phyloP scores from a whole-genome alignment of 2,888 invertebrate genomes.

The Drosophila testacea region DNA sequence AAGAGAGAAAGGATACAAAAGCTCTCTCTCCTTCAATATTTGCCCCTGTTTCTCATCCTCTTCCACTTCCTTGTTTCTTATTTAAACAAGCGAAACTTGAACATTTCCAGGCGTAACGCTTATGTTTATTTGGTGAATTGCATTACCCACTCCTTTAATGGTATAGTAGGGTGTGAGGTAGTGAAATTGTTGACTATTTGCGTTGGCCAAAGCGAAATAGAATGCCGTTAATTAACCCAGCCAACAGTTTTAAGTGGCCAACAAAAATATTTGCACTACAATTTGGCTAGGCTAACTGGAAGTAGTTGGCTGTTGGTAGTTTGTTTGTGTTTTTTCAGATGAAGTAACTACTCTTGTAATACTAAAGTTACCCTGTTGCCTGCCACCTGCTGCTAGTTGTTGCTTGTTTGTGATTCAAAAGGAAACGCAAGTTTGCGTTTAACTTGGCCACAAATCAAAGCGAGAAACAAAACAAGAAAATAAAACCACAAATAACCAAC shows the following conservation, averaged over 20 bases:
- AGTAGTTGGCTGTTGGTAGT: slow-evolving; percentile 7
- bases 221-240: slow-evolving; percentile 65
- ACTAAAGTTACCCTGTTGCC: slow-evolving; percentile 6
- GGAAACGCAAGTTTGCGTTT: slow-evolving; percentile 67
- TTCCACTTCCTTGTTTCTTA: slow-evolving; percentile 16
- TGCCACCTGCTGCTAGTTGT: slow-evolving; percentile 48
- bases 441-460: slow-evolving; percentile 67
- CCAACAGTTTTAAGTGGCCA: slow-evolving; percentile 63
- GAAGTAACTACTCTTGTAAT: slow-evolving; percentile 6
- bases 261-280: slow-evolving; percentile 74
- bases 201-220: slow-evolving; percentile 38
- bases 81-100: slow-evolving; percentile 51
- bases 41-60: too few species aligned
- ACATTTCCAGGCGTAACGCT: slow-evolving; percentile 29
- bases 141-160: slow-evolving; percentile 17
- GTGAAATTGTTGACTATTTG: slow-evolving; percentile 54
- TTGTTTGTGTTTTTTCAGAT: slow-evolving; percentile 3
- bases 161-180: not conserved
- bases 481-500: slow-evolving; percentile 37
- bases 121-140: slow-evolving; percentile 54
- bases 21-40: too few species aligned
- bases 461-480: slow-evolving; percentile 21
- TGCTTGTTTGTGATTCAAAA: slow-evolving; percentile 15
- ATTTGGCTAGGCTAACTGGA: slow-evolving; percentile 49
- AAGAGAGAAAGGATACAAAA: too few species aligned